Evolutionary conservation across 2,888 invertebrate species (phyloP).

Genomic region (Eupeodes luniger): DNA sequence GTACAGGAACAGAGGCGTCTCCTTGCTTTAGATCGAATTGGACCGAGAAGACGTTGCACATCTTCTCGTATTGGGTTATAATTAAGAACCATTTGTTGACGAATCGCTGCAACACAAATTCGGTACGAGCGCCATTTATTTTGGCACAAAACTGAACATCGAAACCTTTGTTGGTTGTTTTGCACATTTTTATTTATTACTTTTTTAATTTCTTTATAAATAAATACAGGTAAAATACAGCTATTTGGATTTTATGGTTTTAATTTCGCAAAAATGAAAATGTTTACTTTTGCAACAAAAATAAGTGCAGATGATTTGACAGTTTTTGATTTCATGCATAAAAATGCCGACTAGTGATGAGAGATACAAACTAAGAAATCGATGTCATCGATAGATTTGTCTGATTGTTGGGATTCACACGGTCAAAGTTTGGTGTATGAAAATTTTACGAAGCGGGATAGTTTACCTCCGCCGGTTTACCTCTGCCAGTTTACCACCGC

Average conservation of each 20-base stretch:
- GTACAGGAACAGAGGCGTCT: conserved; percentile 68
- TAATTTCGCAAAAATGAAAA: background rate
- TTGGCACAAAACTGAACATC: conserved; percentile 79
- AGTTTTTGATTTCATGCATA: background rate
- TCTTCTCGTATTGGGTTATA: conserved; percentile 81
- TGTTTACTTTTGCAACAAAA: background rate
- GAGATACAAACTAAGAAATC: background rate
- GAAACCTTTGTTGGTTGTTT: conserved; percentile 77
- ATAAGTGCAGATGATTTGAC: conserved; percentile 8
- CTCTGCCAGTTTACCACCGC: too few species aligned
- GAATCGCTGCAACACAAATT: conserved; percentile 82
- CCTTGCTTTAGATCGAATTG: conserved; percentile 80
- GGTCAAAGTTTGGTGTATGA: too few species aligned
- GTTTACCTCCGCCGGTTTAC: too few species aligned
- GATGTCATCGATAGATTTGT: conserved; percentile 1
- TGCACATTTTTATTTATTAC: conserved; percentile 39
- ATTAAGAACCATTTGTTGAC: conserved; percentile 81
- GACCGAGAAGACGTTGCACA: conserved; percentile 81
- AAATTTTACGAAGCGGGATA: too few species aligned
- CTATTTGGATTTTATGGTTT: background rate
- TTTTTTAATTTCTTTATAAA: background rate
- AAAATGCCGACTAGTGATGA: background rate
- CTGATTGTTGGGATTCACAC: too few species aligned
- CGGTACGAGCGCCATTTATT: conserved; percentile 80
- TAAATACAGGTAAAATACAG: conserved; percentile 5